phyloP scores from a whole-genome alignment of 2,888 invertebrate genomes.

The Ischnus inquisitorius region DNA sequence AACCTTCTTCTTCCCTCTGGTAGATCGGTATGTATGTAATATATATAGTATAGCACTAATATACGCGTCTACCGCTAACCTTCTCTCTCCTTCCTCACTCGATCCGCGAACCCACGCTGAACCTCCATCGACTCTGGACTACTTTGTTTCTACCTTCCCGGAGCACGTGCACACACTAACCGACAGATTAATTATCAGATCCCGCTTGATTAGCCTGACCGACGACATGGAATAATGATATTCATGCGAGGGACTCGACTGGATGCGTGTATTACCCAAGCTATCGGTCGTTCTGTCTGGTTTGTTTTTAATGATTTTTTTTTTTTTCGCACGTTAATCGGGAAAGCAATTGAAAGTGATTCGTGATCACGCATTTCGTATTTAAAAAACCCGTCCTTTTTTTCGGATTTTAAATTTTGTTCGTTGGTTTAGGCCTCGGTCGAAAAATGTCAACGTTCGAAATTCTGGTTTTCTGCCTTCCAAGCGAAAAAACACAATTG shows the following conservation, averaged over 20 bases:
- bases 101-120: conserved; percentile 27
- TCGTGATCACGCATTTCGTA: too few relatives aligned
- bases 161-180: conserved; percentile 55
- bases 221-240: conserved; percentile 68
- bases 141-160: conserved; percentile 58
- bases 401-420: too few relatives aligned
- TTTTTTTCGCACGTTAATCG: neutral
- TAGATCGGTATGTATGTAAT: conserved; percentile 22
- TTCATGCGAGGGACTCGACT: conserved; percentile 47
- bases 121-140: conserved; percentile 58
- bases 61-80: conserved; percentile 55
- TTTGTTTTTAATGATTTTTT: neutral
- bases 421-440: too few relatives aligned
- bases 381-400: too few relatives aligned
- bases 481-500: too few relatives aligned
- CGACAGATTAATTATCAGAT: conserved; percentile 69
- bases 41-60: conserved; percentile 52
- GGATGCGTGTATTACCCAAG: neutral
- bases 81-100: conserved; percentile 3
- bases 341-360: too few relatives aligned
- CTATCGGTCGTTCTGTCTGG: conserved; percentile 11
- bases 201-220: conserved; percentile 67
- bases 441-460: too few relatives aligned
- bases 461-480: too few relatives aligned
- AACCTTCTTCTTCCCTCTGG: conserved; percentile 45